Evolutionary conservation across 2,797 vertebrate genomes (phyloP).

Genomic region (Oophaga sylvatica): DNA sequence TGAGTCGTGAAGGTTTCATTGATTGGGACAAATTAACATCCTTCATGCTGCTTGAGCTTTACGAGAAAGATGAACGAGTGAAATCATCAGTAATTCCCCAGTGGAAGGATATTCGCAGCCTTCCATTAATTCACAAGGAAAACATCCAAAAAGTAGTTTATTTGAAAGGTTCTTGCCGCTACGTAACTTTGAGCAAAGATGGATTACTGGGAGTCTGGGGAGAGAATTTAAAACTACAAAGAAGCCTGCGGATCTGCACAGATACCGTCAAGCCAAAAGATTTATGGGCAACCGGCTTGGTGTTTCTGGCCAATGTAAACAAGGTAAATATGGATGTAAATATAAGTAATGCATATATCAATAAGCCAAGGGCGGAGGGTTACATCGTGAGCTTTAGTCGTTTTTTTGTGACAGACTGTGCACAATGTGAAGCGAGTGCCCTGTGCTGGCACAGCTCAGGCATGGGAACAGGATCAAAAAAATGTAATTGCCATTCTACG

Average conservation of each 20-base stretch:
- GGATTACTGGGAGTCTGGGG: conserved; percentile 78
- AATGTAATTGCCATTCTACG: conserved; percentile 39
- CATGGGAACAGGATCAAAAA: conserved; percentile 23
- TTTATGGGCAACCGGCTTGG: conserved; percentile 84
- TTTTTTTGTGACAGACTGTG: conserved; percentile 23
- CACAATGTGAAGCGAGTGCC: neutral
- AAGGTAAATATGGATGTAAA: conserved; percentile 74
- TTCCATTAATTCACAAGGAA: conserved; percentile 79
- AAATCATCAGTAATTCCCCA: conserved; percentile 69
- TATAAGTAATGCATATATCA: conserved; percentile 52
- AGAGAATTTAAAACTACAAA: conserved; percentile 76
- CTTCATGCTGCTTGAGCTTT: conserved; percentile 79
- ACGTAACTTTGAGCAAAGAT: conserved; percentile 81
- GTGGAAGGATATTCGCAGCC: conserved; percentile 76
- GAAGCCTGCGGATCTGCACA: conserved; percentile 75
- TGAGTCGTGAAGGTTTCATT: conserved; percentile 74
- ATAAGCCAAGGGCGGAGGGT: conserved; percentile 9
- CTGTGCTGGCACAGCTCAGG: neutral
- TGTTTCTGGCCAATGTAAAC: conserved; percentile 79
- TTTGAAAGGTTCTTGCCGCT: conserved; percentile 76
- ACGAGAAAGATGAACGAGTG: conserved; percentile 77
- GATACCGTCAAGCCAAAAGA: conserved; percentile 78
- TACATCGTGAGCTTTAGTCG: conserved; percentile 33
- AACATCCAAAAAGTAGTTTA: conserved; percentile 79
- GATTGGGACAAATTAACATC: conserved; percentile 80